These are phyloP conservation scores for Ceratosolen fusciceps DNA, from an alignment of 1,140 invertebrate genomes.

Conservation along the genomic window DNA sequence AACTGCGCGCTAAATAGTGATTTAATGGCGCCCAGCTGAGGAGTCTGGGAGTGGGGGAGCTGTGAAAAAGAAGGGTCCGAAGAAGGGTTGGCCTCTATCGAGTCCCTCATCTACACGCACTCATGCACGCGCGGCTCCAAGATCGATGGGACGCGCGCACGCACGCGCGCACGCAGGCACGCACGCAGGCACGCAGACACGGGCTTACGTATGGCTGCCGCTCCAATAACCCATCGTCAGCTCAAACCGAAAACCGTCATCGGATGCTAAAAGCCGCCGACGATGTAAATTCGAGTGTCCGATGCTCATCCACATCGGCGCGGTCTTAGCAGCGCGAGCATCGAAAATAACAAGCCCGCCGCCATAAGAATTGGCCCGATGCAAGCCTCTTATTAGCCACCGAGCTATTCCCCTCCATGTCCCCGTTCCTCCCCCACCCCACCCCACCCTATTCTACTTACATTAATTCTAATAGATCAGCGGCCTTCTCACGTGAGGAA, in stretches of 20 bases:
- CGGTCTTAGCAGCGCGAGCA: not conserved
- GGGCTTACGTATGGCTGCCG: constrained; percentile 36
- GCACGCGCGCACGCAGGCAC: constrained; percentile 25
- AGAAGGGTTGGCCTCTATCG: constrained; percentile 33
- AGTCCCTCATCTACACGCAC: constrained; percentile 56
- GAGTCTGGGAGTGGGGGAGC: not conserved
- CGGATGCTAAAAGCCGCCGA: constrained; percentile 22
- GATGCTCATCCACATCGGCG: not conserved
- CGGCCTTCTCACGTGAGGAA: too few species aligned
- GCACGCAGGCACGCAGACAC: too few species aligned
- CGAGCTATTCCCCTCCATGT: not conserved
- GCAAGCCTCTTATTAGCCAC: not conserved
- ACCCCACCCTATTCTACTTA: too few species aligned
- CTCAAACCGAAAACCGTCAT: too few species aligned
- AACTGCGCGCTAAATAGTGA: constrained; percentile 40
- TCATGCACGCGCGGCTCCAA: constrained; percentile 49
- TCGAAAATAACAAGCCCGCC: not conserved
- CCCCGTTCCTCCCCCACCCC: too few species aligned
- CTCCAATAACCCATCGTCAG: too few species aligned
- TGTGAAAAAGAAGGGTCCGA: not conserved
- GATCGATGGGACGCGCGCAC: constrained; percentile 60
- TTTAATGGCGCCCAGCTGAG: constrained; percentile 39
- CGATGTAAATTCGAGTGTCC: constrained; percentile 21
- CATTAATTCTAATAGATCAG: not conserved
- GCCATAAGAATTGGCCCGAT: not conserved